Percentiles rank a stretch among this genome's conserved stretches.
These are phyloP conservation scores for Tiaroga cobitis DNA, from an alignment of 2,797 vertebrate genomes.

Conservation along the genomic window DNA sequence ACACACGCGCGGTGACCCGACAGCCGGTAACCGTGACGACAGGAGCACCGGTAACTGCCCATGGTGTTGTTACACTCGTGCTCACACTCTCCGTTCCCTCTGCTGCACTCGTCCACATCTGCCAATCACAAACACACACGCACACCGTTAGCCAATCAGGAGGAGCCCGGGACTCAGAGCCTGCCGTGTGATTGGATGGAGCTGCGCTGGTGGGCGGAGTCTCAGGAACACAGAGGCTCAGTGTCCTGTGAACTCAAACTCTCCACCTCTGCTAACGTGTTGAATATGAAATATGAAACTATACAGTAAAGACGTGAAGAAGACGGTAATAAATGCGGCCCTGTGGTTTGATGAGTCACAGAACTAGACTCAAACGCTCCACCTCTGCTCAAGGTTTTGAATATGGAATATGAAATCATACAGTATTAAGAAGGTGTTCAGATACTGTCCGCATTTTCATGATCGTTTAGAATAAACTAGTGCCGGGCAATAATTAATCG, in stretches of 20 bases:
- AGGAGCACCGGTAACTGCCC: slow-evolving; percentile 91
- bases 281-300: too few species aligned
- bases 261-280: too few species aligned
- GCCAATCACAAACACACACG: slow-evolving; percentile 54
- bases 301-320: not conserved
- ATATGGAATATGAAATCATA: not conserved
- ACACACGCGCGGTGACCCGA: slow-evolving; percentile 81
- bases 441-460: not conserved
- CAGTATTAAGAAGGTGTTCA: not conserved
- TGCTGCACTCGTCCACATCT: slow-evolving; percentile 92
- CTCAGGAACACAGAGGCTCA: slow-evolving; percentile 13
- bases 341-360: not conserved
- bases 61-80: slow-evolving; percentile 89
- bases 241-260: slow-evolving; percentile 19
- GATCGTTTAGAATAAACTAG: too few species aligned
- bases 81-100: slow-evolving; percentile 84
- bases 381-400: too few species aligned
- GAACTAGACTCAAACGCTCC: too few species aligned
- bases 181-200: not conserved
- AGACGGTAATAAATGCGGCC: not conserved
- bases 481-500: too few species aligned
- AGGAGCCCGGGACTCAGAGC: not conserved
- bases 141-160: not conserved
- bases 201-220: not conserved
- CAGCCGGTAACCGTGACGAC: slow-evolving; percentile 85